These are phyloP conservation scores for Scophthalmus maximus DNA, from an alignment of 2,113 vertebrate genomes.

Conservation along the genomic window DNA sequence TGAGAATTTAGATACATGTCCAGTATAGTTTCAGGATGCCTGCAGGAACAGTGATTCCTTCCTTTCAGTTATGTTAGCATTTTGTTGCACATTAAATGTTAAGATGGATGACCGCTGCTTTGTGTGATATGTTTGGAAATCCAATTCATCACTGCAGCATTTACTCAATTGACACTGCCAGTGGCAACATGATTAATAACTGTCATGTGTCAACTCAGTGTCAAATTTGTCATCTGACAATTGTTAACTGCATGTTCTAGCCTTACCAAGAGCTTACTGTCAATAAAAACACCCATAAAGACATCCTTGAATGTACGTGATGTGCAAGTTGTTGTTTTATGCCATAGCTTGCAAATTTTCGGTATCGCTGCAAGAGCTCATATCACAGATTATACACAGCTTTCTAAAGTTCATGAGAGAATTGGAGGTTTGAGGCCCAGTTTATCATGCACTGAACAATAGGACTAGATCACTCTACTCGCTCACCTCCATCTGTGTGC, in stretches of 20 bases:
- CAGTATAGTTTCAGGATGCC: slow-evolving; percentile 16
- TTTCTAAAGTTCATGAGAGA: slow-evolving; percentile 29
- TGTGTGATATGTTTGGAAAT: slow-evolving; percentile 43
- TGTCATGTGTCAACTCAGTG: slow-evolving; percentile 43
- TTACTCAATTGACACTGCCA: slow-evolving; percentile 41
- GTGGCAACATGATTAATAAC: slow-evolving; percentile 73
- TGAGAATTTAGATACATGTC: slow-evolving; percentile 11
- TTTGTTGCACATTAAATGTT: slow-evolving; percentile 41
- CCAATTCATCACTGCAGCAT: slow-evolving; percentile 41
- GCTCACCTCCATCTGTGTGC: slow-evolving; percentile 70
- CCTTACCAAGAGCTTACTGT: neutral
- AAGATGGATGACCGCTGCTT: slow-evolving; percentile 33
- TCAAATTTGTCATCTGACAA: slow-evolving; percentile 30
- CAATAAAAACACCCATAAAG: slow-evolving; percentile 12
- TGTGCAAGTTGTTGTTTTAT: neutral
- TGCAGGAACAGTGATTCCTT: slow-evolving; percentile 16
- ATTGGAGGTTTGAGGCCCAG: slow-evolving; percentile 42
- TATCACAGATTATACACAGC: slow-evolving; percentile 40
- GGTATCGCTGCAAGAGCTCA: slow-evolving; percentile 9
- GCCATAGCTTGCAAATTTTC: slow-evolving; percentile 3
- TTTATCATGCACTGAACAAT: slow-evolving; percentile 65
- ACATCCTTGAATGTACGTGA: slow-evolving; percentile 10
- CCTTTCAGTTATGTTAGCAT: slow-evolving; percentile 23
- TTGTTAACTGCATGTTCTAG: slow-evolving; percentile 3
- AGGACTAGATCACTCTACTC: slow-evolving; percentile 74